Percentiles rank a stretch among this genome's conserved stretches.
Conservation (phyloP, 2,888 invertebrate genomes). For the Tipula helvola region DNA sequence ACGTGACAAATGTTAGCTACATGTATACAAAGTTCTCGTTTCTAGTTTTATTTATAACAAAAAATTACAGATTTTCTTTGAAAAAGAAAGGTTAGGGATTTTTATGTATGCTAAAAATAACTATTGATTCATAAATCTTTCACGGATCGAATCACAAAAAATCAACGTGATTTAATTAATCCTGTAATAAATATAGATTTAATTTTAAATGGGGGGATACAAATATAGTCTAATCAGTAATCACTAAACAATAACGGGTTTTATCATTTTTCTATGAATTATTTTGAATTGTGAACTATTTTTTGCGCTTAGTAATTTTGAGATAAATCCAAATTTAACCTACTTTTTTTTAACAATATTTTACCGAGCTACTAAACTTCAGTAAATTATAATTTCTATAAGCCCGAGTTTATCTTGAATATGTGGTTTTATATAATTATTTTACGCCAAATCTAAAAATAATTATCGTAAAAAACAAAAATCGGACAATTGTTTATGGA, state of each 20-base stretch:
- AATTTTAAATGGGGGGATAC: neutral
- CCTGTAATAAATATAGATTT: neutral
- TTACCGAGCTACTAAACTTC: too few species aligned
- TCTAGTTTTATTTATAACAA: neutral
- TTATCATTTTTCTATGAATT: neutral
- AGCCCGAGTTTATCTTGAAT: too few species aligned
- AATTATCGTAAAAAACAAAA: too few species aligned
- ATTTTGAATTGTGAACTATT: neutral
- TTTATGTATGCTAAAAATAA: neutral
- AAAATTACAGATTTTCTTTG: neutral
- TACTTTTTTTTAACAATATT: too few species aligned
- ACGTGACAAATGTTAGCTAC: neutral
- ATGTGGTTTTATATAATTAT: too few species aligned
- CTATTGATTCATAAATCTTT: neutral
- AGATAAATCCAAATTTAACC: neutral
- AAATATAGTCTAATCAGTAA: neutral
- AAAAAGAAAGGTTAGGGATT: neutral
- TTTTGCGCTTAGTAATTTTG: neutral
- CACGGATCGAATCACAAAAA: neutral
- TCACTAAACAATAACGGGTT: neutral
- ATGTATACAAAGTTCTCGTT: neutral
- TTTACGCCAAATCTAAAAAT: too few species aligned
- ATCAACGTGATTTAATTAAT: neutral
- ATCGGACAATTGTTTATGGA: too few species aligned
- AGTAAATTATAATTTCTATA: too few species aligned